Evolutionary conservation across 2,113 vertebrate species (phyloP).

Genomic region (Typhlomys cinereus): DNA sequence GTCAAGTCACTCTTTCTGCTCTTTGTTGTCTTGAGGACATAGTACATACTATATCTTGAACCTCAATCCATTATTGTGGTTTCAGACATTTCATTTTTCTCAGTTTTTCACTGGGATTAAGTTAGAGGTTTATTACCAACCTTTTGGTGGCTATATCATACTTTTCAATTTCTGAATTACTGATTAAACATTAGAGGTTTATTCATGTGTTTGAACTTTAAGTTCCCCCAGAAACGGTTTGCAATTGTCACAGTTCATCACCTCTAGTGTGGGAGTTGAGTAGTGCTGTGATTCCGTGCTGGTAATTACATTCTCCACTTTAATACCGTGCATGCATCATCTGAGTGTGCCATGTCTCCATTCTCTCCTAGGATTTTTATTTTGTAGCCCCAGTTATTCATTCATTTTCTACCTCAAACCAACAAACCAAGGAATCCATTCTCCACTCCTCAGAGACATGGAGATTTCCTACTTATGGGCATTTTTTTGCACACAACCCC

Average conservation of each 20-base stretch:
- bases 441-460: background rate
- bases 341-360: too few relatives aligned
- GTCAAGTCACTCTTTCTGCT: background rate
- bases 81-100: background rate
- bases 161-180: background rate
- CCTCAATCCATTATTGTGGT: background rate
- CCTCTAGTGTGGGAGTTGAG: too few relatives aligned
- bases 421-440: background rate
- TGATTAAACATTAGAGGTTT: background rate
- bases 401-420: background rate
- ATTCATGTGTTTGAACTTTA: too few relatives aligned
- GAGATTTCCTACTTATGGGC: background rate
- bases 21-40: background rate
- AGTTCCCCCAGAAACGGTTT: background rate
- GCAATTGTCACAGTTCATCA: background rate
- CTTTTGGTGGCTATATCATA: background rate
- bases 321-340: background rate
- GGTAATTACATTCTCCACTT: background rate
- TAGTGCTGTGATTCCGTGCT: too few relatives aligned
- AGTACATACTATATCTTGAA: background rate
- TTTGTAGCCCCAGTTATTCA: background rate
- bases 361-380: background rate
- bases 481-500: background rate
- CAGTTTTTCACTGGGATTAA: background rate
- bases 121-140: background rate